Evolutionary conservation across 2,888 invertebrate genomes (phyloP).

Genomic region (Helicoverpa assulta): DNA sequence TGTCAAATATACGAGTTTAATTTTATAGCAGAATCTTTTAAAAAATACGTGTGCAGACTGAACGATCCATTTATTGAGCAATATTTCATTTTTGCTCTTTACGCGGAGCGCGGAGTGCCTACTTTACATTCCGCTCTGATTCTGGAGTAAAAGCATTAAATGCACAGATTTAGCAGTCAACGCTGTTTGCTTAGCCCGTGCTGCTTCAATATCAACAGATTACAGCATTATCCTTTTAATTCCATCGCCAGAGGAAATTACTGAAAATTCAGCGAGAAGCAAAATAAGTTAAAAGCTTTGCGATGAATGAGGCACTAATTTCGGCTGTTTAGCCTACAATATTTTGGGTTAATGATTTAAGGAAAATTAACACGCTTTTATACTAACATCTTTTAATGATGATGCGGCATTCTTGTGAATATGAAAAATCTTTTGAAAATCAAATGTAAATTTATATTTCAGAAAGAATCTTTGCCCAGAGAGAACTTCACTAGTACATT

Average conservation of each 20-base stretch:
- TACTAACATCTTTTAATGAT: slow-evolving; percentile 7
- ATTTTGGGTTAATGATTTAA: slow-evolving; percentile 24
- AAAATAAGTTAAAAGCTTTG: slow-evolving; percentile 41
- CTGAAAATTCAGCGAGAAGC: slow-evolving; percentile 18
- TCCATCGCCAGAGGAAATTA: not conserved
- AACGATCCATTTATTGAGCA: slow-evolving; percentile 30
- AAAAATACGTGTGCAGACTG: slow-evolving; percentile 11
- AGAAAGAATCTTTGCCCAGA: too few relatives aligned
- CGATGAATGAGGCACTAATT: slow-evolving; percentile 29
- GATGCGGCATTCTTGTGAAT: not conserved
- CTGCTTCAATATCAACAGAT: slow-evolving; percentile 12
- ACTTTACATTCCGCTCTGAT: slow-evolving; percentile 50
- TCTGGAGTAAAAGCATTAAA: slow-evolving; percentile 57
- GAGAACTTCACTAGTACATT: not conserved
- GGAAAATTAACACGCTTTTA: slow-evolving; percentile 14
- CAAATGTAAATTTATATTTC: too few relatives aligned
- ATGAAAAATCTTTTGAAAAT: not conserved
- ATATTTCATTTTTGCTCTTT: slow-evolving; percentile 42
- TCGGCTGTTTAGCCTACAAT: slow-evolving; percentile 28
- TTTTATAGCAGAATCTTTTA: slow-evolving; percentile 14
- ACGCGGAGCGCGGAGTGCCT: slow-evolving; percentile 27
- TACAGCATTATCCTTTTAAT: slow-evolving; percentile 12
- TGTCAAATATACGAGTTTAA: slow-evolving; percentile 2
- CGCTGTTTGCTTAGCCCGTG: slow-evolving; percentile 46
- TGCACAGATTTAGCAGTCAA: slow-evolving; percentile 53